Percentiles rank a stretch among this genome's conserved stretches.
Evolutionary conservation across 2,113 vertebrate genomes (phyloP).

Genomic region (Papio anubis): DNA sequence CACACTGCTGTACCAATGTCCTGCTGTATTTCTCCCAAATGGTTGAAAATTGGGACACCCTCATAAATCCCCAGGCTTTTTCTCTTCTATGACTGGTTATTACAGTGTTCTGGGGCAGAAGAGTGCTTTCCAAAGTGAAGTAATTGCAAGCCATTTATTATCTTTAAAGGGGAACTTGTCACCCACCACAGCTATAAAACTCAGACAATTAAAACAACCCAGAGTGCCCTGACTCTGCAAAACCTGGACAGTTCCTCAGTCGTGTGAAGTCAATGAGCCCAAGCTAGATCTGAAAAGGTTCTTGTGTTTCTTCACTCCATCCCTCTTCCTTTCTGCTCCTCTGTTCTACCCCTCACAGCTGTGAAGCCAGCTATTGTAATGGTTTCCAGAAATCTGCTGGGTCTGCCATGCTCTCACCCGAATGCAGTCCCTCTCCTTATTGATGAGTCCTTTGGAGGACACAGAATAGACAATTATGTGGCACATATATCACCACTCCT

Average conservation of each 20-base stretch:
- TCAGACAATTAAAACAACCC: conserved; percentile 40
- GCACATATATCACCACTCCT: background rate
- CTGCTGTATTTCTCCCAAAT: conserved; percentile 59
- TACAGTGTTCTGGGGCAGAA: conserved; percentile 54
- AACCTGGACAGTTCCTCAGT: background rate
- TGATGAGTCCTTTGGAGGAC: background rate
- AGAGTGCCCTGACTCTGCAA: conserved; percentile 40
- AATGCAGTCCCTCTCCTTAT: background rate
- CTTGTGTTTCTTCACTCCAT: background rate
- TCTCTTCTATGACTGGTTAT: conserved; percentile 51
- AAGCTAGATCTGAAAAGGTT: background rate
- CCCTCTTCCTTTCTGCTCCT: background rate
- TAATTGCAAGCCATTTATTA: conserved; percentile 69
- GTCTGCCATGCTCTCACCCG: background rate
- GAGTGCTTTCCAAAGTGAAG: conserved; percentile 59
- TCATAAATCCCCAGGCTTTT: conserved; percentile 67
- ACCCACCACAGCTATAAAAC: background rate
- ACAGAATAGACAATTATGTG: background rate
- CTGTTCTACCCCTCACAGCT: background rate
- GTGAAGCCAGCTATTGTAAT: background rate
- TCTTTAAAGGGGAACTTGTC: conserved; percentile 56
- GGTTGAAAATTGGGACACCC: conserved; percentile 67
- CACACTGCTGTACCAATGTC: background rate
- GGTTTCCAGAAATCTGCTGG: background rate
- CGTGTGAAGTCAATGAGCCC: background rate